phyloP scores from a whole-genome alignment of 2,113 vertebrate genomes.

The Entelurus aequoreus region DNA sequence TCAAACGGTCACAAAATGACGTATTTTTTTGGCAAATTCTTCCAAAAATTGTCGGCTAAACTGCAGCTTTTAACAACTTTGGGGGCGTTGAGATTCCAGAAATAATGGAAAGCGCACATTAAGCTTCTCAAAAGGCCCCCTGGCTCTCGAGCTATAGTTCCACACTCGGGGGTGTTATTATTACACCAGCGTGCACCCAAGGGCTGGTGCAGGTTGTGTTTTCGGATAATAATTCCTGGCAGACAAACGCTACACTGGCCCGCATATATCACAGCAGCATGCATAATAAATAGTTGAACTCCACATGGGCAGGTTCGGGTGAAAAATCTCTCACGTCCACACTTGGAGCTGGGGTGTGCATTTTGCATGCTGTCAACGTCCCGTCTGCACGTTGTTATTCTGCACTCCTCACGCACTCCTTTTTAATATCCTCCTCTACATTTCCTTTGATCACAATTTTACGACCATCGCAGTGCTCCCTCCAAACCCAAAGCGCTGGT shows the following conservation, averaged over 20 bases:
- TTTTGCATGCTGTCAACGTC: conserved; percentile 51
- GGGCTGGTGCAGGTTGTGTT: not conserved
- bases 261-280: conserved; percentile 37
- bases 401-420: conserved; percentile 20
- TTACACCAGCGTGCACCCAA: conserved; percentile 1
- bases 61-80: no score
- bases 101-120: not conserved
- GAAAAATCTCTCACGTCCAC: conserved; percentile 45
- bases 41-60: no score
- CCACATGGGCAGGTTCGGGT: conserved; percentile 16
- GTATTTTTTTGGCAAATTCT: no score
- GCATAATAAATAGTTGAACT: conserved; percentile 39
- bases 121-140: not conserved
- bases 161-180: conserved; percentile 6
- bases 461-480: not conserved
- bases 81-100: not conserved
- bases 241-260: conserved; percentile 21
- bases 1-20: no score
- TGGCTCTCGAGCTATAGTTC: not conserved
- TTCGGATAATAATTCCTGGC: conserved; percentile 34
- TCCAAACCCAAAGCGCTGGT: not conserved
- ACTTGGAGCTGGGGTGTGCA: conserved; percentile 2
- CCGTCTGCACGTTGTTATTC: conserved; percentile 51
- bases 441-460: conserved; percentile 1
- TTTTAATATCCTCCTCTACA: conserved; percentile 26